Percentiles rank a stretch among this genome's conserved stretches.
phyloP scores from a whole-genome alignment of 1,140 invertebrate species.

The Nylanderia fulva region DNA sequence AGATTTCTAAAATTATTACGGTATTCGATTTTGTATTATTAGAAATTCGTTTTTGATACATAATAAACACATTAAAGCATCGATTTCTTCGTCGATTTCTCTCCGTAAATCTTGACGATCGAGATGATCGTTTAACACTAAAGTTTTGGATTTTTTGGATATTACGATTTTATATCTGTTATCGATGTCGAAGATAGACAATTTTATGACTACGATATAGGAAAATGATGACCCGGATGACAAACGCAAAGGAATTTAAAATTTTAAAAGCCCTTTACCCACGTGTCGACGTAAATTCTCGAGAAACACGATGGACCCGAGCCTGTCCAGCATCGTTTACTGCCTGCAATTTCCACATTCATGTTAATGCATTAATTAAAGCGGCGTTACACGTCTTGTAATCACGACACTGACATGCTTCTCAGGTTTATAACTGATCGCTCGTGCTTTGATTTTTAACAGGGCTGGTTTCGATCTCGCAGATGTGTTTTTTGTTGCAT shows the following conservation, averaged over 20 bases:
- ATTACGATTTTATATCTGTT: slow-evolving; percentile 10
- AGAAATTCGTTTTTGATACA: background rate
- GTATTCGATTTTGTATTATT: background rate
- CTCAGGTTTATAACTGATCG: background rate
- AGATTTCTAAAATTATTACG: background rate
- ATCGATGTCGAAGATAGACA: background rate
- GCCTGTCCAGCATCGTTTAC: slow-evolving; percentile 7
- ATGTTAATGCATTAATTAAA: slow-evolving; percentile 32
- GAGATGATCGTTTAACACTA: background rate
- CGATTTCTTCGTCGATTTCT: background rate
- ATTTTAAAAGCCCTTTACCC: background rate
- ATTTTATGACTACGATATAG: background rate
- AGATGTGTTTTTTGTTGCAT: background rate
- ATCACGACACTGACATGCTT: slow-evolving; percentile 4
- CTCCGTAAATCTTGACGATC: background rate
- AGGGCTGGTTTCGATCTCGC: background rate
- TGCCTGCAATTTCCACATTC: slow-evolving; percentile 8
- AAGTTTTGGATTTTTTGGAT: background rate
- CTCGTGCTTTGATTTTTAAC: background rate
- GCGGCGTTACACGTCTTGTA: background rate
- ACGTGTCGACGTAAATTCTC: slow-evolving; percentile 21
- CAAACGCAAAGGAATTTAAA: background rate
- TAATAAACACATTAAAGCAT: background rate
- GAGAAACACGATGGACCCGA: background rate
- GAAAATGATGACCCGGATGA: slow-evolving; percentile 18